phyloP scores from a whole-genome alignment of 2,113 vertebrate genomes.

The Philantomba maxwellii region DNA sequence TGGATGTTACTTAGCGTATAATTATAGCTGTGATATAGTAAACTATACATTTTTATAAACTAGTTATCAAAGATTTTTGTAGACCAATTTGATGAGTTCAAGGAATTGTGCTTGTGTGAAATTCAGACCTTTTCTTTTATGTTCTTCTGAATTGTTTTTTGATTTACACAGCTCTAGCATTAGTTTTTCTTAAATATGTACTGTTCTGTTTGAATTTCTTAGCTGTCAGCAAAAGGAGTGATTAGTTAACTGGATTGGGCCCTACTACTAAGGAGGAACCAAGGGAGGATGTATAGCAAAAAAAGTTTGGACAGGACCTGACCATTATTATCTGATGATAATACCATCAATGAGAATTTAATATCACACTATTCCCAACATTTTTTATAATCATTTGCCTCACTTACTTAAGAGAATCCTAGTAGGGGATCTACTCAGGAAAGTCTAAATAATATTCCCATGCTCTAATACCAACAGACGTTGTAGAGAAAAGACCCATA shows the following conservation, averaged over 20 bases:
- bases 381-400: neutral
- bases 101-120: neutral
- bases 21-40: neutral
- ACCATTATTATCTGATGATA: neutral
- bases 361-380: neutral
- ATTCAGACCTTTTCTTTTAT: neutral
- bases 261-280: neutral
- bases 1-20: neutral
- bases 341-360: neutral
- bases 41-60: neutral
- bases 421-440: neutral
- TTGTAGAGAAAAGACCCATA: neutral
- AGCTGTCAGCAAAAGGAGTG: neutral
- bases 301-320: neutral
- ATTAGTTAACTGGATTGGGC: neutral
- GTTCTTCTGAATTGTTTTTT: neutral
- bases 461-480: neutral
- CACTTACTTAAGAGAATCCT: neutral
- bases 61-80: neutral
- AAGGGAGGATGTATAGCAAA: neutral
- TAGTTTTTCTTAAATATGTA: neutral
- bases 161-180: neutral
- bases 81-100: neutral
- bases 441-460: neutral
- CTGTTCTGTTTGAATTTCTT: neutral